phyloP scores from a whole-genome alignment of 1,140 invertebrate genomes.

The Drosophila leontia region DNA sequence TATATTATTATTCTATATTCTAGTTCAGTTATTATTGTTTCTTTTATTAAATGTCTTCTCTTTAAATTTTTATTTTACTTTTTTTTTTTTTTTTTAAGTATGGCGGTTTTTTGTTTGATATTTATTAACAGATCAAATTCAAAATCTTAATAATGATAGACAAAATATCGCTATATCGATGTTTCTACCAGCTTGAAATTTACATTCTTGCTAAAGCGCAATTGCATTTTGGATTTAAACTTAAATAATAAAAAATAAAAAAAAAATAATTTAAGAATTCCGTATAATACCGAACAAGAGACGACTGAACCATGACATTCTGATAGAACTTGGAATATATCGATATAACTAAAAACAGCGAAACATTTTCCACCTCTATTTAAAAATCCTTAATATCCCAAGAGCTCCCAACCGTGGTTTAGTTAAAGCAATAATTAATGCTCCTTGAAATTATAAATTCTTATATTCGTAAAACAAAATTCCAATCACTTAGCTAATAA shows the following conservation, averaged over 20 bases:
- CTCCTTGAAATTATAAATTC: not conserved
- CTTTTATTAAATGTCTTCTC: not conserved
- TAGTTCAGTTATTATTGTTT: not conserved
- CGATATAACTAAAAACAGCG: not conserved
- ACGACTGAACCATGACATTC: conserved; percentile 7
- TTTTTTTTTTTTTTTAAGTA: not conserved
- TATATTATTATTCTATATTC: not conserved
- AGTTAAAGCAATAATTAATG: conserved; percentile 2
- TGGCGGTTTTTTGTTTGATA: not conserved
- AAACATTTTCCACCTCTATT: not conserved
- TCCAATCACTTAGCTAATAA: not conserved
- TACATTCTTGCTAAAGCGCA: not conserved
- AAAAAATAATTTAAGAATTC: not conserved
- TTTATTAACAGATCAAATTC: too few relatives aligned
- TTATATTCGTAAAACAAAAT: not conserved
- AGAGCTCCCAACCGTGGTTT: not conserved
- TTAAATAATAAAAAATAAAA: too few relatives aligned
- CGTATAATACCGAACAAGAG: not conserved
- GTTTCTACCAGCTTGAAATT: conserved; percentile 7
- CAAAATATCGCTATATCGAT: conserved; percentile 6
- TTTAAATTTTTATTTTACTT: not conserved
- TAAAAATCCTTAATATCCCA: not conserved
- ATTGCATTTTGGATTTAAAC: not conserved
- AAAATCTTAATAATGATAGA: not conserved
- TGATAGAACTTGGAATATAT: not conserved